Percentiles rank a stretch among this genome's conserved stretches.
These are phyloP conservation scores for Bedellia somnulentella DNA, from an alignment of 2,888 invertebrate genomes.

Conservation along the genomic window DNA sequence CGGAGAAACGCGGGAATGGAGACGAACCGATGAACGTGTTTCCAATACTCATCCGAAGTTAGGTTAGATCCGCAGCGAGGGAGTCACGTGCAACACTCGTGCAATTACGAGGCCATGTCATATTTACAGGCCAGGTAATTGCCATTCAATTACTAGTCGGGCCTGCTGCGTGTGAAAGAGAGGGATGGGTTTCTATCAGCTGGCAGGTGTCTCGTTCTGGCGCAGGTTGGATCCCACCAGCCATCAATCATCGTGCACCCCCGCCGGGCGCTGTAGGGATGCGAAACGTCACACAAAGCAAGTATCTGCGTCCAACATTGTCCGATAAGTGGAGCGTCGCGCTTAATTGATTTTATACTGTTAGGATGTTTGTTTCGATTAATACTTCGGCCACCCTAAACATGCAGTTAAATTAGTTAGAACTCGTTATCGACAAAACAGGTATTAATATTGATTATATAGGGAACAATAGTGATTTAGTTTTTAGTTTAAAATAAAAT, in stretches of 20 bases:
- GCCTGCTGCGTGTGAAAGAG: constrained; percentile 35
- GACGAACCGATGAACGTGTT: too few species aligned
- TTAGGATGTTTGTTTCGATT: too few species aligned
- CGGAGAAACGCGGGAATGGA: too few species aligned
- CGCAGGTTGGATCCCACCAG: constrained; percentile 38
- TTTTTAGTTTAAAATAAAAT: too few species aligned
- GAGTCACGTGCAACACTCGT: constrained; percentile 48
- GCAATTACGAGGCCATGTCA: constrained; percentile 62
- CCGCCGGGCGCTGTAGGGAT: constrained; percentile 50
- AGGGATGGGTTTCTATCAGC: constrained; percentile 16
- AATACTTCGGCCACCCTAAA: too few species aligned
- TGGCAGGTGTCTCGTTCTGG: constrained; percentile 21
- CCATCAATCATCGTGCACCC: constrained; percentile 57
- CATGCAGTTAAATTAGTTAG: too few species aligned
- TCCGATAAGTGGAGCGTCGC: constrained; percentile 55
- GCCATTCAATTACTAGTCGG: constrained; percentile 57
- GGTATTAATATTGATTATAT: too few species aligned
- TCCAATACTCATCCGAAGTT: constrained; percentile 43
- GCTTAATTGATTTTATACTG: constrained; percentile 47
- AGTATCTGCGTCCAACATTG: constrained; percentile 40
- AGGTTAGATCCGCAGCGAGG: constrained; percentile 35
- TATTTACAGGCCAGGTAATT: constrained; percentile 63
- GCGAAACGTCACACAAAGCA: constrained; percentile 43
- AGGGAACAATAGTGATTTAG: too few species aligned
- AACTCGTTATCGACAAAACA: too few species aligned